Percentiles rank a stretch among this genome's conserved stretches.
Conservation (phyloP, 2,797 vertebrate genomes). For the Pipistrellus pygmaeus region DNA sequence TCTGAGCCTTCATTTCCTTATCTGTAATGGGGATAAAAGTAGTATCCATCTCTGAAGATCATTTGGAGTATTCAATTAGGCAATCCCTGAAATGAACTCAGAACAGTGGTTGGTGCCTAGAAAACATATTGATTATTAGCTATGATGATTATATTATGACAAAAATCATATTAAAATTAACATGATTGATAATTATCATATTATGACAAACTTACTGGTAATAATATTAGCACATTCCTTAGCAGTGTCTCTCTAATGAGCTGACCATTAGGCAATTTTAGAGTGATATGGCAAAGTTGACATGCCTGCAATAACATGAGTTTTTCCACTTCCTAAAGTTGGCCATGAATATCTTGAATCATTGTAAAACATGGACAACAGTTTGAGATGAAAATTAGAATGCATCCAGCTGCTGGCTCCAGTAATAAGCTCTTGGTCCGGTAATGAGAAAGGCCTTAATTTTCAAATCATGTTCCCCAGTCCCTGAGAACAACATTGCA, state of each 20-base stretch:
- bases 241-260: not conserved
- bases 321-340: conserved; percentile 1
- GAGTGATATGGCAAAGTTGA: not conserved
- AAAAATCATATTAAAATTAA: not conserved
- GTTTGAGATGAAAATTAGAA: not conserved
- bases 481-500: not conserved
- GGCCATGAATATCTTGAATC: not conserved
- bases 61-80: not conserved
- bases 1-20: not conserved
- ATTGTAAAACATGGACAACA: not conserved
- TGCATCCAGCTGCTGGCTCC: not conserved
- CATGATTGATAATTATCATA: not conserved
- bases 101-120: not conserved
- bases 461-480: not conserved
- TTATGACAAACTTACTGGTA: not conserved
- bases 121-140: not conserved
- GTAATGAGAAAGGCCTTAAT: not conserved
- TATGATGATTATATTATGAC: not conserved
- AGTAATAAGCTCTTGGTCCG: not conserved
- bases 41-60: not conserved
- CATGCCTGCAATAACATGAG: not conserved
- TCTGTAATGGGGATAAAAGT: not conserved
- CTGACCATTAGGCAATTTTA: not conserved
- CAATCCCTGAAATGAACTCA: not conserved
- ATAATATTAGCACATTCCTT: not conserved